These are phyloP conservation scores for Zoanthus sansibaricus DNA, from an alignment of 92 coral and sea anemone species.

Conservation along the genomic window DNA sequence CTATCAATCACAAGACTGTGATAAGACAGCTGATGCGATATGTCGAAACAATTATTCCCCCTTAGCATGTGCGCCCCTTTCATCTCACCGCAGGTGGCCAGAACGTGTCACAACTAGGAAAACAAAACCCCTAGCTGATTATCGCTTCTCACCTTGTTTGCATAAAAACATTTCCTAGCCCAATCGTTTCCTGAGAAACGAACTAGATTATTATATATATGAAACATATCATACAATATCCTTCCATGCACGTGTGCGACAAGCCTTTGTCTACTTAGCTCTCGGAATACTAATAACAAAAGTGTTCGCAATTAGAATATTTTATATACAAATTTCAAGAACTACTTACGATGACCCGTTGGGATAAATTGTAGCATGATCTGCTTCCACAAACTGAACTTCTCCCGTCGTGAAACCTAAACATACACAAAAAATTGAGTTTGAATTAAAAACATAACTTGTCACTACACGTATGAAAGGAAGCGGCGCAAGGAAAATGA, in stretches of 20 bases:
- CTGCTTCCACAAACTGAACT: conserved; percentile 96
- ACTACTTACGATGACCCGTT: conserved; percentile 93
- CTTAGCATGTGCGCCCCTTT: conserved; percentile 76
- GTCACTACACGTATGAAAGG: background rate
- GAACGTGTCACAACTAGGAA: conserved; percentile 82
- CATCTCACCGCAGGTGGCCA: conserved; percentile 81
- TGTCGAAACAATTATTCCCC: conserved; percentile 51
- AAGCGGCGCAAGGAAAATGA: background rate
- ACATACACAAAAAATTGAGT: conserved; percentile 25
- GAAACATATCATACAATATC: background rate
- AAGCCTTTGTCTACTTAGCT: conserved; percentile 11
- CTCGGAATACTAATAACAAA: conserved; percentile 8
- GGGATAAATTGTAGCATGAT: conserved; percentile 84
- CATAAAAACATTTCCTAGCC: conserved; percentile 26
- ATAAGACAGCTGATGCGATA: background rate
- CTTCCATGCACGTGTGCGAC: conserved; percentile 19
- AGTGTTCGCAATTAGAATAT: background rate
- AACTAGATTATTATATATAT: background rate
- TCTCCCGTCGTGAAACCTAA: conserved; percentile 93
- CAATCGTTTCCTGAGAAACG: conserved; percentile 38
- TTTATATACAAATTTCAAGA: background rate
- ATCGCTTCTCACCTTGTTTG: conserved; percentile 25
- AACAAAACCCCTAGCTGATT: conserved; percentile 59
- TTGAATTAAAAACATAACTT: background rate
- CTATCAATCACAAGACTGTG: conserved; percentile 11